Conservation (phyloP, 2,113 vertebrate genomes). For the Xiphophorus couchianus region DNA sequence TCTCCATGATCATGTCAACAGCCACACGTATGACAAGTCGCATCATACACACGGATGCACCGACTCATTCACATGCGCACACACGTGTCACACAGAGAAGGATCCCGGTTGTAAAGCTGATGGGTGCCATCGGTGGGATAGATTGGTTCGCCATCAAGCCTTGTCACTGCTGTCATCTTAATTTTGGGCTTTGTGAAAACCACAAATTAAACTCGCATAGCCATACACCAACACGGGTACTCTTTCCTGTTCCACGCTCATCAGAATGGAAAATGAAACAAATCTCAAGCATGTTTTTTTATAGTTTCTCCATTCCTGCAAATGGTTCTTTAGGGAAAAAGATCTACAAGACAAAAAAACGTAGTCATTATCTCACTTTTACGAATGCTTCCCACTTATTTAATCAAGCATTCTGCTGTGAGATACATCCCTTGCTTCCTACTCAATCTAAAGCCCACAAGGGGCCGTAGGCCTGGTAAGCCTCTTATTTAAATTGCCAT, state of each 20-base stretch:
- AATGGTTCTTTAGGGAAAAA: slow-evolving; percentile 18
- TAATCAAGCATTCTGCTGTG: slow-evolving; percentile 66
- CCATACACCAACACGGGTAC: slow-evolving; percentile 1
- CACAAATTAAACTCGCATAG: slow-evolving; percentile 5
- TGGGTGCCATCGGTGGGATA: slow-evolving; percentile 53
- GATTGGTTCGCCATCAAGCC: slow-evolving; percentile 58
- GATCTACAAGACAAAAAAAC: slow-evolving; percentile 1
- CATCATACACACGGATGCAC: slow-evolving; percentile 35
- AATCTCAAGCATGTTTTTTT: slow-evolving; percentile 14
- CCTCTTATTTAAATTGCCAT: slow-evolving; percentile 78
- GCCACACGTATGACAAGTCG: slow-evolving; percentile 43
- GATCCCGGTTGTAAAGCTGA: slow-evolving; percentile 54
- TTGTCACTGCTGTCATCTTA: slow-evolving; percentile 71
- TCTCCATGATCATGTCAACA: slow-evolving; percentile 63
- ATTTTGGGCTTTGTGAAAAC: slow-evolving; percentile 54
- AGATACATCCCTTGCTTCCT: slow-evolving; percentile 63
- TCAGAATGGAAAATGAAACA: slow-evolving; percentile 50
- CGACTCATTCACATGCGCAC: slow-evolving; percentile 9
- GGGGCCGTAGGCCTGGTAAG: slow-evolving; percentile 59
- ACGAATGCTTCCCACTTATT: slow-evolving; percentile 63
- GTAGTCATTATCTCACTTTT: slow-evolving; percentile 70
- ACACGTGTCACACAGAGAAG: slow-evolving; percentile 15
- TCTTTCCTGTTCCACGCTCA: slow-evolving; percentile 24
- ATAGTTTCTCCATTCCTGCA: not conserved
- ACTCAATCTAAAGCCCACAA: slow-evolving; percentile 59